Evolutionary conservation across 2,797 vertebrate genomes (phyloP).

Genomic region (Euphonia xanthogaster): DNA sequence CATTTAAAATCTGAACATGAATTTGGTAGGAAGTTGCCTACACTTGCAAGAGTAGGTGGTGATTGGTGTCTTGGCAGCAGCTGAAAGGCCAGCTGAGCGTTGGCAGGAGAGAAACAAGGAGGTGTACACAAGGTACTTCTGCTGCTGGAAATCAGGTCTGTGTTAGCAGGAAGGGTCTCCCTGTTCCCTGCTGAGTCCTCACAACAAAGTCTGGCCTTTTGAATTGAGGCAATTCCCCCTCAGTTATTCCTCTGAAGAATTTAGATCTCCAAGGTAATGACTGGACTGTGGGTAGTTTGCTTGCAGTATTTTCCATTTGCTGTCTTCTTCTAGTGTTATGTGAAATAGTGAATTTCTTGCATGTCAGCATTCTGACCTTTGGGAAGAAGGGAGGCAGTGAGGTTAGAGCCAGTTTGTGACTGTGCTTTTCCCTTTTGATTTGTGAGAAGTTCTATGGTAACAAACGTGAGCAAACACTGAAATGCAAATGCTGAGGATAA

Average conservation of each 20-base stretch:
- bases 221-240: background rate
- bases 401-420: background rate
- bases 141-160: background rate
- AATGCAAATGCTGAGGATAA: background rate
- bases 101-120: background rate
- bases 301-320: background rate
- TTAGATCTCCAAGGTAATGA: background rate
- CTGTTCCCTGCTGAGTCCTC: background rate
- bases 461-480: background rate
- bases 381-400: background rate
- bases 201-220: background rate
- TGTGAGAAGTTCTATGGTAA: background rate
- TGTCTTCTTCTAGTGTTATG: background rate
- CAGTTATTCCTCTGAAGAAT: background rate
- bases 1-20: background rate
- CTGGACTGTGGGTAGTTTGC: background rate
- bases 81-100: background rate
- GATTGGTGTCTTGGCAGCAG: background rate
- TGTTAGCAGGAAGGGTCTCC: background rate
- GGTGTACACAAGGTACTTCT: background rate
- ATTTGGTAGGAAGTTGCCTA: background rate
- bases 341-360: background rate
- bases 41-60: background rate
- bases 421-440: background rate
- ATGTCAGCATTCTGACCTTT: background rate